Evolutionary conservation across 2,797 vertebrate species (phyloP), one percentile per base, ranked within the genome.

Genomic region (Manis javanica): DNA sequence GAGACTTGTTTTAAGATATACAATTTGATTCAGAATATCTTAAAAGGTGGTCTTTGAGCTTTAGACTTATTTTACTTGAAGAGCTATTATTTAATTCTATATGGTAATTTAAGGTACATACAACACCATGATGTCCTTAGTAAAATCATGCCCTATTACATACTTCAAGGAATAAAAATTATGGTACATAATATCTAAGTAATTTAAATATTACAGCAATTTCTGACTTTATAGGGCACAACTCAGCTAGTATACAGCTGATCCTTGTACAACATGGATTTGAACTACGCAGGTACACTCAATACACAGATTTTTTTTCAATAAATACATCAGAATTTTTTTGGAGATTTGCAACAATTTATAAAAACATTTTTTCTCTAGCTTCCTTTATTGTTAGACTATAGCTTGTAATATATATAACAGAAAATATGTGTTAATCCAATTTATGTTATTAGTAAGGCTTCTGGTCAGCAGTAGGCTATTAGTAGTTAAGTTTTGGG

Each of bases 81-180:
- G n/a, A 97, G 18, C 13, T 77, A 87, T 37, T 96, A 90, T 42
- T 96, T 83, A 96, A 92, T 78, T 84, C 15, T 55, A 90, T 34
- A 46, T 31, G 97, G 26, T 53, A 96, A 78, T 78, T 94, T 79
- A 91, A 74, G 87, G 7, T 71, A 19, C 16, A 92, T 37, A 90
- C 2, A 88, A n/a, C 1, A 93, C 13, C 16, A 85, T 55, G 14
- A 72, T 37, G 24, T 31, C 68, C 29, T 92, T 6, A 61, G 55
- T 53, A 87, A 83, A 92, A 95, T 46, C 57, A 88, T 74, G 18
- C 9, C 57, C 14, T 89, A 69, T 19, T 31, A 61, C n/a, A 26
- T 12, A 92, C 49, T 26, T 89, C 53, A 92, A 93, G 29, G 24
- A 84, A 89, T 71, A 92, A 87, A 64, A 74, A 78, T 31, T 83